Conservation (phyloP, 2,113 vertebrate species). For the Plecotus auritus region DNA sequence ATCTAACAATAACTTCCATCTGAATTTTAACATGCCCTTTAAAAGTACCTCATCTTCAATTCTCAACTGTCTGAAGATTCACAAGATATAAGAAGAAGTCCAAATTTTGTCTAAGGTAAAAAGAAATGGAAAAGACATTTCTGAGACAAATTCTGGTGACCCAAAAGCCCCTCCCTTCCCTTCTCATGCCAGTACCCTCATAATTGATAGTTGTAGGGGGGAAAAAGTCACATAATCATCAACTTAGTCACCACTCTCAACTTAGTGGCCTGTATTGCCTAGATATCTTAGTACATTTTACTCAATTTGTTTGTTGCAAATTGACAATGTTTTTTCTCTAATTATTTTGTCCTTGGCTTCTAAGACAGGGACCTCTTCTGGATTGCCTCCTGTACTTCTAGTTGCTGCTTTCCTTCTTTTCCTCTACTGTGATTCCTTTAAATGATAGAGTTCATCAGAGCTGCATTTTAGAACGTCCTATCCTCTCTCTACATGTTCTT, state of each 20-base stretch:
- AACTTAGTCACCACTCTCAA: neutral
- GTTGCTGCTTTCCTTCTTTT: neutral
- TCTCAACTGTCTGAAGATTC: neutral
- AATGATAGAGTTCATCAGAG: neutral
- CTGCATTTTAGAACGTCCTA: neutral
- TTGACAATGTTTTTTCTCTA: neutral
- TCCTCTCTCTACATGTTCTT: neutral
- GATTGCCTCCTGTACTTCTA: neutral
- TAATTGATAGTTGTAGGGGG: neutral
- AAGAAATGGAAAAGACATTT: neutral
- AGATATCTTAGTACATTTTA: neutral
- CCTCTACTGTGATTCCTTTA: neutral
- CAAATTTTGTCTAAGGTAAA: neutral
- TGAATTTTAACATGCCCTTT: neutral
- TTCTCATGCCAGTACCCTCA: neutral
- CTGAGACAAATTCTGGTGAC: neutral
- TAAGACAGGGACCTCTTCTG: neutral
- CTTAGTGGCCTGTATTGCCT: neutral
- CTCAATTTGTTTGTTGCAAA: neutral
- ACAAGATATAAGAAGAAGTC: neutral
- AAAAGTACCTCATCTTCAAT: neutral
- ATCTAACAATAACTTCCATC: neutral
- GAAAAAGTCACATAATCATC: neutral
- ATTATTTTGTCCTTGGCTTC: neutral
- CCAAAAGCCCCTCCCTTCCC: neutral